Conservation (phyloP, 2,888 invertebrate species). For the Drosophila prolongata region DNA sequence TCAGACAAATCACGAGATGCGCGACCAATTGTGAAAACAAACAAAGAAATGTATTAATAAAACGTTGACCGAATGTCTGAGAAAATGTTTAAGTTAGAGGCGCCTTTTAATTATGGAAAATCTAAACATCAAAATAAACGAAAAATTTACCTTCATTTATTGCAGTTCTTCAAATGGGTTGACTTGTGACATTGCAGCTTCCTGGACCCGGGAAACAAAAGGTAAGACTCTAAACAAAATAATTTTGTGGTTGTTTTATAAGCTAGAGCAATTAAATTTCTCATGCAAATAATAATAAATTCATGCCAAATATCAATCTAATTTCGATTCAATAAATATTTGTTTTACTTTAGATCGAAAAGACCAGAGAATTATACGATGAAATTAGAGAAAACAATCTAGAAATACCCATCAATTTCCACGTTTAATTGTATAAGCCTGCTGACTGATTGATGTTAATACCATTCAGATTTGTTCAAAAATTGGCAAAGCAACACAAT, state of each 20-base stretch:
- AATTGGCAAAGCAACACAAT: slow-evolving; percentile 17
- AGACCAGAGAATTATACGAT: slow-evolving; percentile 9
- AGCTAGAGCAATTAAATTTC: slow-evolving; percentile 2
- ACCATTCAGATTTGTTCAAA: slow-evolving; percentile 25
- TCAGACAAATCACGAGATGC: slow-evolving; percentile 38
- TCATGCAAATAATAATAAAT: background rate
- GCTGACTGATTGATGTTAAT: slow-evolving; percentile 58
- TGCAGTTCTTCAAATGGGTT: slow-evolving; percentile 85
- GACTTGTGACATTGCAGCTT: slow-evolving; percentile 83
- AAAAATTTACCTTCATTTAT: slow-evolving; percentile 40
- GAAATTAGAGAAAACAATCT: slow-evolving; percentile 11
- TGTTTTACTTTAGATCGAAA: background rate
- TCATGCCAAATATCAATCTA: background rate
- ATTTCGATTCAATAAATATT: slow-evolving; percentile 23
- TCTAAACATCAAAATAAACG: slow-evolving; percentile 26
- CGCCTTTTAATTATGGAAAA: slow-evolving; percentile 18
- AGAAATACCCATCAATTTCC: slow-evolving; percentile 10
- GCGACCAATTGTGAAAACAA: slow-evolving; percentile 34
- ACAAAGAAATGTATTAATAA: slow-evolving; percentile 25
- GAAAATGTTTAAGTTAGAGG: slow-evolving; percentile 6
- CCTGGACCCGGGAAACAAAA: slow-evolving; percentile 85
- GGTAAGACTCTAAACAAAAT: slow-evolving; percentile 68
- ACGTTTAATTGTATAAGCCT: slow-evolving; percentile 39
- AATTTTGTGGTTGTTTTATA: background rate
- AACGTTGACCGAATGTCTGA: slow-evolving; percentile 7